Evolutionary conservation across 2,888 invertebrate genomes (phyloP).

Genomic region (Tetanocera ferruginea): DNA sequence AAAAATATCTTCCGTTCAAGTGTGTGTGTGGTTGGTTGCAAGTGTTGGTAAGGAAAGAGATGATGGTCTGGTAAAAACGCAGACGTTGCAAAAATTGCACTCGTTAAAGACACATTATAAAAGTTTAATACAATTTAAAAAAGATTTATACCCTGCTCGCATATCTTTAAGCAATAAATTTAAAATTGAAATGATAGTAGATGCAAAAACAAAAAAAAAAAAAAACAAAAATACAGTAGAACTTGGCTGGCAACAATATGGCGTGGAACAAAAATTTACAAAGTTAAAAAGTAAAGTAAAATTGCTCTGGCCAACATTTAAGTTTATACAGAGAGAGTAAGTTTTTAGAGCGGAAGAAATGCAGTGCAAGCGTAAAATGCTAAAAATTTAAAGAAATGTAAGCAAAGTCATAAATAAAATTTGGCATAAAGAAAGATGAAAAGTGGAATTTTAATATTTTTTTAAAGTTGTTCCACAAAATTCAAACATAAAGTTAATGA

Average conservation of each 20-base stretch:
- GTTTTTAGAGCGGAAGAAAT: too few relatives aligned
- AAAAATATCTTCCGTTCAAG: background rate
- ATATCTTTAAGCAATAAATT: conserved; percentile 34
- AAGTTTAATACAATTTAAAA: conserved; percentile 49
- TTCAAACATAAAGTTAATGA: too few relatives aligned
- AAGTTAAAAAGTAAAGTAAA: background rate
- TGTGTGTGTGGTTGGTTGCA: too few relatives aligned
- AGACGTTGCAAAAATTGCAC: conserved; percentile 40
- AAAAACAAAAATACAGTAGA: background rate
- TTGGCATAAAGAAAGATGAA: background rate
- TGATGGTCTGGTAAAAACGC: background rate
- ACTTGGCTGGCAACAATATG: background rate
- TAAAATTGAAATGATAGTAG: conserved; percentile 23
- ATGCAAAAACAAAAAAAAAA: too few relatives aligned
- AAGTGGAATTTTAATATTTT: background rate
- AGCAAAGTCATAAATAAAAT: background rate
- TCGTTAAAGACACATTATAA: conserved; percentile 52
- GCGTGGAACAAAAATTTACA: background rate
- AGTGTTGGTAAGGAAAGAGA: too few relatives aligned
- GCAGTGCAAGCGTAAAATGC: too few relatives aligned
- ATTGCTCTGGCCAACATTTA: background rate
- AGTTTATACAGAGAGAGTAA: background rate
- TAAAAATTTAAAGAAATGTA: background rate
- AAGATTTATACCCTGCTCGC: conserved; percentile 46
- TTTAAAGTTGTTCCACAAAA: too few relatives aligned